These are phyloP conservation scores for Cyclophora punctaria DNA, from an alignment of 2,888 invertebrate species.

Conservation along the genomic window DNA sequence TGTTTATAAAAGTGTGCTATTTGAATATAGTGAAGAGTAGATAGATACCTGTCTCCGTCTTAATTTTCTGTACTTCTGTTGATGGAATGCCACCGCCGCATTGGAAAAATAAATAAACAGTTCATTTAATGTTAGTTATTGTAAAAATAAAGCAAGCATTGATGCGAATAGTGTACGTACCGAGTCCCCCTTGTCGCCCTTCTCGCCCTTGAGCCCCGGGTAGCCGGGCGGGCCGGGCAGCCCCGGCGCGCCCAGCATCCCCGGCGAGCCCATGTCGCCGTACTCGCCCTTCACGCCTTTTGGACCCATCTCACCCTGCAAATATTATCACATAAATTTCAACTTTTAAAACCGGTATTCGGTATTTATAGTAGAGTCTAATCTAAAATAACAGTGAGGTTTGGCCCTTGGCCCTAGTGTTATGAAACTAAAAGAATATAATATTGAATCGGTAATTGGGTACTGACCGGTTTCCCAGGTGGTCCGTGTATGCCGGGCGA, in stretches of 20 bases:
- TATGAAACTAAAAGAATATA: no score
- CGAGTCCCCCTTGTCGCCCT: conserved; percentile 95
- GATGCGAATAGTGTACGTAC: conserved; percentile 71
- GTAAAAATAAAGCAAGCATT: no score
- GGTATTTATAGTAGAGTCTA: no score
- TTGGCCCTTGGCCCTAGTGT: no score
- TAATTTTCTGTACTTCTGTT: conserved; percentile 88
- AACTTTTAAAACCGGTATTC: no score
- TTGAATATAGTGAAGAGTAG: conserved; percentile 19
- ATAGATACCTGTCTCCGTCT: conserved; percentile 85
- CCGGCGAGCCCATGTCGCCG: conserved; percentile 94
- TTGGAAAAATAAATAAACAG: no score
- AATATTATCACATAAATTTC: no score
- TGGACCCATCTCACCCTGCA: conserved; percentile 85
- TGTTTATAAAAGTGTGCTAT: no score
- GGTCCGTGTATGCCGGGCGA: conserved; percentile 91
- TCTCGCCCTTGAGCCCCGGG: conserved; percentile 92
- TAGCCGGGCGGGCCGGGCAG: conserved; percentile 88
- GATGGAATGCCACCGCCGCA: conserved; percentile 25
- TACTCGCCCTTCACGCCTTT: conserved; percentile 92
- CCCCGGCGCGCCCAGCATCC: conserved; percentile 95
- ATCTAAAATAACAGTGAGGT: no score
- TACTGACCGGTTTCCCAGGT: conserved; percentile 84
- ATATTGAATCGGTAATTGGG: neutral
- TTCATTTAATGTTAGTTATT: no score